phyloP scores from a whole-genome alignment of 2,113 vertebrate species.

The Syngnathus typhle region DNA sequence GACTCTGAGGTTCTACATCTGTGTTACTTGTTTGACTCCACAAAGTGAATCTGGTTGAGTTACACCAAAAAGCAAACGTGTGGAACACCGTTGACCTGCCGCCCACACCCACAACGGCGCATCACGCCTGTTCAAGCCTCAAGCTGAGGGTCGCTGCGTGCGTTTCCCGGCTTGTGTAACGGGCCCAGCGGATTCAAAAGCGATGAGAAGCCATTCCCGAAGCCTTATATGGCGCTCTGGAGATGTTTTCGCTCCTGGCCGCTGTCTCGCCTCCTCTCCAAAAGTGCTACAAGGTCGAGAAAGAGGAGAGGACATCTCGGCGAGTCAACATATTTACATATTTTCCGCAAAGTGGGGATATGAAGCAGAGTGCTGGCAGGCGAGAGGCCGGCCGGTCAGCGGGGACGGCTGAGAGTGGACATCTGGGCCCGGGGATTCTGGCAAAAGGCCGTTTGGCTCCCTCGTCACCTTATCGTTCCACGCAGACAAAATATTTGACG shows the following conservation, averaged over 20 bases:
- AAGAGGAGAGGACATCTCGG: conserved; percentile 69
- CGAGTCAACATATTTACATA: conserved; percentile 80
- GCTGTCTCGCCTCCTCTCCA: conserved; percentile 63
- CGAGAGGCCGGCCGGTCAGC: conserved; percentile 55
- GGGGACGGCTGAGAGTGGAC: conserved; percentile 60
- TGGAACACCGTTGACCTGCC: conserved; percentile 25
- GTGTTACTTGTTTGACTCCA: conserved; percentile 16
- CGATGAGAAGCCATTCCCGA: conserved; percentile 71
- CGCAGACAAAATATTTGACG: conserved; percentile 38
- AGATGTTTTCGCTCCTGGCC: conserved; percentile 70
- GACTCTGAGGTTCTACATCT: background rate
- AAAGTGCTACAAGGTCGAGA: conserved; percentile 66
- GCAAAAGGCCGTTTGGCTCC: conserved; percentile 29
- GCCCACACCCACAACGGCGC: conserved; percentile 29
- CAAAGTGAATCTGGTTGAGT: too few relatives aligned
- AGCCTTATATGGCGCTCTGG: conserved; percentile 75
- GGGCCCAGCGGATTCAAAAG: conserved; percentile 64
- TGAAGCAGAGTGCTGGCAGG: conserved; percentile 63
- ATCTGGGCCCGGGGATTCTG: conserved; percentile 53
- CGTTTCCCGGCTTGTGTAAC: conserved; percentile 56
- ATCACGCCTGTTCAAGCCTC: conserved; percentile 9
- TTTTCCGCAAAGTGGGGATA: conserved; percentile 69
- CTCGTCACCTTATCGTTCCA: conserved; percentile 37
- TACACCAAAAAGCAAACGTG: background rate
- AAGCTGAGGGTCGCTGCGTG: conserved; percentile 52